Evolutionary conservation across 1,140 invertebrate species (phyloP).

Genomic region (Megalonaias nervosa): DNA sequence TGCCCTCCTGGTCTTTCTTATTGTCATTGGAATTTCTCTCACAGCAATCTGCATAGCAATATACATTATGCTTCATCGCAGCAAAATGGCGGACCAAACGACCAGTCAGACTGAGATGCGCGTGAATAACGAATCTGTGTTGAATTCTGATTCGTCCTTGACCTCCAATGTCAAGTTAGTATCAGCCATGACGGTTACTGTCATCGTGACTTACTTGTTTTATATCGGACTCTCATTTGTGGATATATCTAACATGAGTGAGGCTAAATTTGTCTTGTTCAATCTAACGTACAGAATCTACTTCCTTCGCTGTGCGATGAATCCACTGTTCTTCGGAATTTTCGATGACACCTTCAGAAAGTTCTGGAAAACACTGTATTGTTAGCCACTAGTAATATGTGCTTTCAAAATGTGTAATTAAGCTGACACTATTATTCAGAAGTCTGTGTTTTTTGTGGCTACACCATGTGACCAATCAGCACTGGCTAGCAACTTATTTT

Average conservation of each 20-base stretch:
- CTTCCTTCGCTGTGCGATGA: constrained; percentile 23
- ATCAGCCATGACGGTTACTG: constrained; percentile 14
- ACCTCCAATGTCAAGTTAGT: constrained; percentile 13
- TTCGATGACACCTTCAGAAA: no score
- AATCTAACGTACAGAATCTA: constrained; percentile 12
- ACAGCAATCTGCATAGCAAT: background rate
- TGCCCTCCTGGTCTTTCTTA: no score
- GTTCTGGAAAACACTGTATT: no score
- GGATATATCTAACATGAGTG: constrained; percentile 10
- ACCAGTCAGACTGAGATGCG: background rate
- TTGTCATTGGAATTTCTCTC: background rate
- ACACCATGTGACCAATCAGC: no score
- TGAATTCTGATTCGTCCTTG: no score
- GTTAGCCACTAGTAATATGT: no score
- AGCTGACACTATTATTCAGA: no score
- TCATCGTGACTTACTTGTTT: constrained; percentile 13
- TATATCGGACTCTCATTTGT: constrained; percentile 12
- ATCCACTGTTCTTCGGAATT: constrained; percentile 12
- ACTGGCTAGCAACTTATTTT: no score
- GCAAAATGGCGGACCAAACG: background rate
- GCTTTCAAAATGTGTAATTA: no score
- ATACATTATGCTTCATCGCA: background rate
- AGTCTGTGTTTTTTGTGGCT: no score
- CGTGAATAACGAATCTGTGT: background rate
- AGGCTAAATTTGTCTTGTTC: constrained; percentile 13